These are phyloP conservation scores for Bubo bubo DNA, from an alignment of 2,113 vertebrate species.

Conservation along the genomic window DNA sequence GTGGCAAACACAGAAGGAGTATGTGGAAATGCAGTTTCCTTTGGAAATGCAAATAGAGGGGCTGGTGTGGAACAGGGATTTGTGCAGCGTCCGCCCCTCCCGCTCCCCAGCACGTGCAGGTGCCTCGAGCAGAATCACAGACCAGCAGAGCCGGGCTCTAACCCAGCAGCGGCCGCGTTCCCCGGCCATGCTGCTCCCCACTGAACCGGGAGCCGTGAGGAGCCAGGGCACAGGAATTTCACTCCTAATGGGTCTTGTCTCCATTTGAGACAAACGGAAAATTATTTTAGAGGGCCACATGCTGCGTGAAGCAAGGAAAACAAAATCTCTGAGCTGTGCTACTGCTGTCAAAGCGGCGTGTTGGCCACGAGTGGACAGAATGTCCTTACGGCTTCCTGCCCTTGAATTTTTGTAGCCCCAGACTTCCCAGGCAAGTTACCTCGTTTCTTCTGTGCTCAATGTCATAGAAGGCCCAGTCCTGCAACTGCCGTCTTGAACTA, in stretches of 20 bases:
- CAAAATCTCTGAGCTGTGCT: background rate
- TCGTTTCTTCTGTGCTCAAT: background rate
- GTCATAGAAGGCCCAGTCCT: too few relatives aligned
- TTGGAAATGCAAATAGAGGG: background rate
- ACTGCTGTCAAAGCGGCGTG: accelerated
- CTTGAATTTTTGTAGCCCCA: background rate
- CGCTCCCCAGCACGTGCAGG: too few relatives aligned
- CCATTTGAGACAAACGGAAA: background rate
- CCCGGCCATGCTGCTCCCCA: accelerated
- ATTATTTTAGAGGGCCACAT: background rate
- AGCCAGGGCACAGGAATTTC: background rate
- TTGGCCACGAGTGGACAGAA: background rate
- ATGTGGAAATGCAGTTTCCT: background rate
- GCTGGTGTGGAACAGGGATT: background rate
- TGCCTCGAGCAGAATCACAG: background rate
- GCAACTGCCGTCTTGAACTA: accelerated
- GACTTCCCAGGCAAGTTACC: background rate
- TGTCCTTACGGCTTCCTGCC: accelerated
- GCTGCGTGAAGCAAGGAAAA: background rate
- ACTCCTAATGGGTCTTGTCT: background rate
- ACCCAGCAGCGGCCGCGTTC: background rate
- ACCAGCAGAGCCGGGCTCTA: background rate
- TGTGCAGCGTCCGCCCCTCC: accelerated
- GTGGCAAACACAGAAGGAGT: background rate
- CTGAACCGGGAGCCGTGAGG: background rate